Evolutionary conservation across 2,113 vertebrate genomes (phyloP).

Genomic region (Meles meles): DNA sequence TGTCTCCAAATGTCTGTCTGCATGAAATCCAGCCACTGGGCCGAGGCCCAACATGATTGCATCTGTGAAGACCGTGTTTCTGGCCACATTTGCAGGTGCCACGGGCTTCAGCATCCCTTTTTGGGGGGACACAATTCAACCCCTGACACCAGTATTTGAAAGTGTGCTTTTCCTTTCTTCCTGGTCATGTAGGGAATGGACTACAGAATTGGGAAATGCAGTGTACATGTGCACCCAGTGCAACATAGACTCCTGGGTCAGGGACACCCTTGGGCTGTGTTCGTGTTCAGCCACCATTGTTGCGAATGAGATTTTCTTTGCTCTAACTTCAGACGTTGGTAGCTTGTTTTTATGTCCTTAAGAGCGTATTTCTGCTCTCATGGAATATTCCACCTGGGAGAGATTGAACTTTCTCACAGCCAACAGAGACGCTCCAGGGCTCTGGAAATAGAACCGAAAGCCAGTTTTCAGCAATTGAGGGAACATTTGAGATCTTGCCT

Average conservation of each 20-base stretch:
- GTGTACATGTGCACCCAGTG: fast-evolving
- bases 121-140: background rate
- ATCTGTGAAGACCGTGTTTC: background rate
- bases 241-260: background rate
- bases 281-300: fast-evolving
- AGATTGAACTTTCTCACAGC: constrained; percentile 36
- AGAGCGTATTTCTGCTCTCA: background rate
- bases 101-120: background rate
- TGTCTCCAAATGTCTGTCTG: background rate
- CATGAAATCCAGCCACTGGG: background rate
- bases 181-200: background rate
- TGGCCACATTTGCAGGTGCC: background rate
- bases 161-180: background rate
- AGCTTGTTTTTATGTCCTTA: background rate
- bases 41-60: background rate
- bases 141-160: background rate
- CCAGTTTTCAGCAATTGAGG: constrained; percentile 8
- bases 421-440: background rate
- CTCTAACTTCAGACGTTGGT: constrained; percentile 6
- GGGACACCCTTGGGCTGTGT: background rate
- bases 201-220: background rate
- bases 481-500: background rate
- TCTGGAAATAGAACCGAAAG: background rate
- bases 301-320: background rate
- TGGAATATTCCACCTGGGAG: constrained; percentile 47